phyloP scores from a whole-genome alignment of 2,888 invertebrate species.

The Ochropleura leucogaster region DNA sequence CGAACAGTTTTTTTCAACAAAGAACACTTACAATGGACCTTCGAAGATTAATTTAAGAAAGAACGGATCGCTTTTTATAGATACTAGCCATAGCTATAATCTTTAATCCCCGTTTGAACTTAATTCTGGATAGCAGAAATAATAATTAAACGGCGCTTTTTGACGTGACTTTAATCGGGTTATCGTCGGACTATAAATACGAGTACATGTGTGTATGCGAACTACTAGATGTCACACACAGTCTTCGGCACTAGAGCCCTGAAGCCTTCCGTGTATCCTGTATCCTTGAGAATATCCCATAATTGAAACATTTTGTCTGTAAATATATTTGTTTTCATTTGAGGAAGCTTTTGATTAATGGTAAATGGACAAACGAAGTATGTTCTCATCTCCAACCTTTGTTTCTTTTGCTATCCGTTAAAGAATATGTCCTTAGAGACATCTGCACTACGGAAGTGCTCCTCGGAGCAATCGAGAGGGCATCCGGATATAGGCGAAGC shows the following conservation, averaged over 20 bases:
- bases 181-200: neutral
- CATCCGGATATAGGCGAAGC: neutral
- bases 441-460: neutral
- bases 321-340: neutral
- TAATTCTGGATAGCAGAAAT: neutral
- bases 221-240: neutral
- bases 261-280: neutral
- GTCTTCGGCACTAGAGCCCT: neutral
- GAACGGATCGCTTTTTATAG: neutral
- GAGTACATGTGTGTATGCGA: neutral
- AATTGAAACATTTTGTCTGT: neutral
- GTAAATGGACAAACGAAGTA: neutral
- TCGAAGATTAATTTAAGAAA: slow-evolving; percentile 1
- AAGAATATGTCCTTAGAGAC: neutral
- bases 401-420: neutral
- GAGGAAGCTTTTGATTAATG: neutral
- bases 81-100: neutral
- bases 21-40: neutral
- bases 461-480: neutral
- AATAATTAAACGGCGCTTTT: slow-evolving; percentile 4
- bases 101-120: neutral
- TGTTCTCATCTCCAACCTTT: neutral
- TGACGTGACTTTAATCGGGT: neutral
- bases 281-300: neutral
- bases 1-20: slow-evolving; percentile 15